Base-by-base conservation (phyloP, 2,888 invertebrate genomes). In the Pseudococcus viburni region DNA sequence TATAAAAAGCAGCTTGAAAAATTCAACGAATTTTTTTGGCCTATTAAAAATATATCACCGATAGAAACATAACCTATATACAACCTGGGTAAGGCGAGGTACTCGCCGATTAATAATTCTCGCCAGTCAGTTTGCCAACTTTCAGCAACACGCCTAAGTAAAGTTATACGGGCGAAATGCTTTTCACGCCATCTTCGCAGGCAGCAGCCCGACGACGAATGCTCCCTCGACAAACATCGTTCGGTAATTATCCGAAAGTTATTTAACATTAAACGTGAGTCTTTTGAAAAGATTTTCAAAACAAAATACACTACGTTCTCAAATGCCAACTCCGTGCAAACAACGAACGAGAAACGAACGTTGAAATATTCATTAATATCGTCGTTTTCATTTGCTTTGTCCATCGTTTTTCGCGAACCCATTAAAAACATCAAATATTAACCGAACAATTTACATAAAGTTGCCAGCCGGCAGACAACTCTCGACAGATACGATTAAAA, bases 191-290 rank as follows among this genome's bases (percentile, higher is more conserved):
- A 73, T 73, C 33, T 73, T 73, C 33, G 26, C 42, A 42, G 42
- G 42, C n/a, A 42, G 15, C 68, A n/a, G 15, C 55, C 17, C 9
- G 12, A 19, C 64, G 64, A 64, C 22, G 22, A 73, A 73, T 6
- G 26, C 33, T 73, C 17, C 17, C 73, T 33, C 68, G 68, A 26
- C 7, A 68, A 68, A 73, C 73, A 33, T 33, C 73, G 12, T 73
- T 73, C 73, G 33, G 73, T 73, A 73, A 73, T 73, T 73, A 73
- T 73, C 33, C 33, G 73, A 26, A 73, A 73, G 33, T 73, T 73
- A 73, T 73, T 73, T 73, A 33, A 33, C 73, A 73, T 73, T 73
- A 73, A 33, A 73, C 33, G 73, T 73, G 26, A 33, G 33, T 33
- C 19, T 73, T 73, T 73, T 64, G 22, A 64, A 64, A 73, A 73